Base-by-base conservation (phyloP, 1,140 invertebrate species). In the Cryptotermes secundus region DNA sequence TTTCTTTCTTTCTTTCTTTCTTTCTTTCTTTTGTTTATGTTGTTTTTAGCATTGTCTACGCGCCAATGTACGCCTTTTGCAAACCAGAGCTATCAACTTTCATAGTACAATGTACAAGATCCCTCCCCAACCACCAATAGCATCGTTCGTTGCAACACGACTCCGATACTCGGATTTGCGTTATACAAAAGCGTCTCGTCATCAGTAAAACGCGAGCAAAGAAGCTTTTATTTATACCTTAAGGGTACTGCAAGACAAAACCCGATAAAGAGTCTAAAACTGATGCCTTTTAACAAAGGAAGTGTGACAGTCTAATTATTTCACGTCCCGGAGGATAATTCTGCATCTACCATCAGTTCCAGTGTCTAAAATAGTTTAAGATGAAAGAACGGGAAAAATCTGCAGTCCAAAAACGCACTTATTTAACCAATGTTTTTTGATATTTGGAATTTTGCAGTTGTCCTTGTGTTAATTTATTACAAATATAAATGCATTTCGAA, bases 171-270 rank as follows among this genome's bases (percentile, higher is more conserved):
- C 59, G 59, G 59, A 72, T 72, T 72, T n/a, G 16, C 59, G n/a
- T 72, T 72, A 31, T 72, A 72, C 26, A 72, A 72, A 72, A n/a
- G n/a, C 59, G 26, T 72, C n/a, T 31, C 59, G 26, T 72, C n/a
- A 72, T 72, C 59, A 72, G 14, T 26, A n/a, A 72, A 72, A 72
- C 0, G n/a, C 6, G n/a, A 6, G 59, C n/a, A n/a, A 72, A 72
- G 59, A 72, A 72, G 59, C 59, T 31, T n/a, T 72, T 72, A 72
- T 72, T 72, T 72, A 72, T 7, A 31, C 59, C 59, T 72, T 72
- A 31, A 72, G n/a, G 59, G 59, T 26, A 72, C 59, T 72, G 16
- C 14, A 72, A 31, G 59, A 72, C 26, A 72, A 31, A 72, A 72
- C 31, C 26, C 10, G 59, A 72, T 72, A 31, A 72, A 31, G 53